phyloP scores from a whole-genome alignment of 1,140 invertebrate genomes.

The Drosophila teissieri region DNA sequence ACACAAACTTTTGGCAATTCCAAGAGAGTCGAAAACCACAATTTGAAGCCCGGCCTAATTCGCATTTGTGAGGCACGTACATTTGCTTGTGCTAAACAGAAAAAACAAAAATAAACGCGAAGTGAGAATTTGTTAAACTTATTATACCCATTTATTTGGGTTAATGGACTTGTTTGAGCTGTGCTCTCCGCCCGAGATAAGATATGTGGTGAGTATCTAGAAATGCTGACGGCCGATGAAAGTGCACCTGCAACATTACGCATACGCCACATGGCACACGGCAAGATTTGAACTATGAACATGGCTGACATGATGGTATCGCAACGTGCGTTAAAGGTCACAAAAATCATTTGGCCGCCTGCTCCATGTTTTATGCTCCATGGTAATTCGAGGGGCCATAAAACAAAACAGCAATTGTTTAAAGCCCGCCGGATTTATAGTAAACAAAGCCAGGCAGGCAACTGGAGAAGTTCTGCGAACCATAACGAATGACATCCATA shows the following conservation, averaged over 20 bases:
- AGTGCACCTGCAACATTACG: conserved; percentile 36
- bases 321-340: conserved; percentile 78
- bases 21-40: conserved; percentile 3
- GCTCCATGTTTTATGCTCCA: conserved; percentile 44
- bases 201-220: background rate
- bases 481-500: conserved; percentile 76
- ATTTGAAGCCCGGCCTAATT: conserved; percentile 29
- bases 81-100: conserved; percentile 25
- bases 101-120: conserved; percentile 3
- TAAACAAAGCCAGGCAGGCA: conserved; percentile 30
- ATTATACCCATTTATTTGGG: conserved; percentile 48
- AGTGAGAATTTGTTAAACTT: conserved; percentile 23
- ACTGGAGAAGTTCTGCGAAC: conserved; percentile 53
- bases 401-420: conserved; percentile 69
- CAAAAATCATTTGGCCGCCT: conserved; percentile 20
- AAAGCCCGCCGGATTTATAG: conserved; percentile 31
- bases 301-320: conserved; percentile 49
- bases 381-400: conserved; percentile 59
- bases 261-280: conserved; percentile 48
- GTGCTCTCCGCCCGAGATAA: conserved; percentile 9
- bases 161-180: conserved; percentile 33
- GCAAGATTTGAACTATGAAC: background rate
- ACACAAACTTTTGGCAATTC: conserved; percentile 19
- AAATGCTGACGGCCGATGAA: background rate
- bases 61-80: conserved; percentile 3